Percentiles rank a stretch among this genome's conserved stretches.
These are phyloP conservation scores for Carettochelys insculpta DNA, from an alignment of 2,113 vertebrate genomes.

Conservation along the genomic window DNA sequence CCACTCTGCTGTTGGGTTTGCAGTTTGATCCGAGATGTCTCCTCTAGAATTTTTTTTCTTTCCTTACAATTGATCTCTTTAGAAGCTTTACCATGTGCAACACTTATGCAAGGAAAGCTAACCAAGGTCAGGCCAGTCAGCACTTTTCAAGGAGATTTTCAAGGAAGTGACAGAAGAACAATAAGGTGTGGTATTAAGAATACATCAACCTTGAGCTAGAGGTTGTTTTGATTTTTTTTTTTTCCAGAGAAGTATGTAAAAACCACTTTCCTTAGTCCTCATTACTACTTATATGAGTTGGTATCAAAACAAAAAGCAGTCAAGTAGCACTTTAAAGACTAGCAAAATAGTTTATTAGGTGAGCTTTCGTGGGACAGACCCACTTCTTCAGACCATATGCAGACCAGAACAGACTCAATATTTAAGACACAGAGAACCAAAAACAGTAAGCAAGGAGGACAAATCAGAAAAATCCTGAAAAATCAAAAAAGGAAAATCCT, in stretches of 20 bases:
- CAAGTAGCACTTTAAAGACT: no score
- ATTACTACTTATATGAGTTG: not conserved
- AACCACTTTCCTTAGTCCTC: not conserved
- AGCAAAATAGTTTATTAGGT: no score
- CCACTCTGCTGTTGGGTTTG: not conserved
- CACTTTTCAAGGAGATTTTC: not conserved
- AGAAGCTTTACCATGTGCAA: not conserved
- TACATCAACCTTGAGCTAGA: not conserved
- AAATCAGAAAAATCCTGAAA: no score
- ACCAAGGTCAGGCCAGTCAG: not conserved
- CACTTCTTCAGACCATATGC: no score
- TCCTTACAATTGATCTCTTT: not conserved
- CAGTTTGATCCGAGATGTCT: not conserved
- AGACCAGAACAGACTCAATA: no score
- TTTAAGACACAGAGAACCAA: no score
- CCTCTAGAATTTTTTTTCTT: not conserved
- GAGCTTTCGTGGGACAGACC: no score
- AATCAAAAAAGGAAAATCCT: no score
- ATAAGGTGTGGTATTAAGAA: not conserved
- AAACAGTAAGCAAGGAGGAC: no score
- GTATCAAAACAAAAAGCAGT: no score
- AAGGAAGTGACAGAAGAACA: accelerated
- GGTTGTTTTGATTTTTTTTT: not conserved
- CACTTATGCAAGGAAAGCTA: not conserved
- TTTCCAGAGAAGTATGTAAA: not conserved